Percentiles rank a stretch among this genome's conserved stretches.
phyloP scores from a whole-genome alignment of 2,797 vertebrate species.

The Smutsia temminckii region DNA sequence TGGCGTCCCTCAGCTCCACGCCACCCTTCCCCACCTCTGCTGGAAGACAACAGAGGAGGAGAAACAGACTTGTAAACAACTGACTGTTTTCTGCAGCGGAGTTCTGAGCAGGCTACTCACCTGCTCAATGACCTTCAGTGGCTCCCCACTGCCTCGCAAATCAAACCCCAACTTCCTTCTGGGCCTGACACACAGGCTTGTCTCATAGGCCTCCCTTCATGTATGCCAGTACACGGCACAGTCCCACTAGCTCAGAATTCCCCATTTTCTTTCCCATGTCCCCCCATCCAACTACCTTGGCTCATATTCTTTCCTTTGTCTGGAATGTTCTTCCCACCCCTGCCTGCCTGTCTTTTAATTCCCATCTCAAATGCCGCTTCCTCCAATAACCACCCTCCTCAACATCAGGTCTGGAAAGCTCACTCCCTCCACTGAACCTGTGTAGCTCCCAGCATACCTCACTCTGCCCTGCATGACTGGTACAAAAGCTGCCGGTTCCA shows the following conservation, averaged over 20 bases:
- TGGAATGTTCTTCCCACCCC: neutral
- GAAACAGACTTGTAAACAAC: neutral
- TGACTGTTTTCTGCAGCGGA: neutral
- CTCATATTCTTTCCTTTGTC: neutral
- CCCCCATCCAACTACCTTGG: neutral
- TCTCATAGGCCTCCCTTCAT: neutral
- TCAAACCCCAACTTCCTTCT: neutral
- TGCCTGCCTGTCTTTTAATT: neutral
- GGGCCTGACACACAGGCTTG: neutral
- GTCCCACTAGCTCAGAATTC: neutral
- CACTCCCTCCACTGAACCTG: neutral
- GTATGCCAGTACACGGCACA: neutral
- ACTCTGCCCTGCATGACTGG: neutral
- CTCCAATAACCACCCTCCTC: neutral
- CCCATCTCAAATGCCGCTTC: conserved; percentile 14
- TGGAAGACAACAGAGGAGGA: neutral
- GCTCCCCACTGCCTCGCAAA: neutral
- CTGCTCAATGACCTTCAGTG: neutral
- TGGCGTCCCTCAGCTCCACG: neutral
- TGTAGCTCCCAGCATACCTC: neutral
- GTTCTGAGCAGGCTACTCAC: neutral
- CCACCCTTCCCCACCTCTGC: neutral
- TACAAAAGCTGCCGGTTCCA: neutral
- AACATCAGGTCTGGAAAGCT: neutral
- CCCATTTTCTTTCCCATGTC: neutral